A percentile compares a stretch with the other conserved stretches of the same genome.
Evolutionary conservation across 1,140 invertebrate genomes (phyloP).

Genomic region (Trichonephila clavipes): DNA sequence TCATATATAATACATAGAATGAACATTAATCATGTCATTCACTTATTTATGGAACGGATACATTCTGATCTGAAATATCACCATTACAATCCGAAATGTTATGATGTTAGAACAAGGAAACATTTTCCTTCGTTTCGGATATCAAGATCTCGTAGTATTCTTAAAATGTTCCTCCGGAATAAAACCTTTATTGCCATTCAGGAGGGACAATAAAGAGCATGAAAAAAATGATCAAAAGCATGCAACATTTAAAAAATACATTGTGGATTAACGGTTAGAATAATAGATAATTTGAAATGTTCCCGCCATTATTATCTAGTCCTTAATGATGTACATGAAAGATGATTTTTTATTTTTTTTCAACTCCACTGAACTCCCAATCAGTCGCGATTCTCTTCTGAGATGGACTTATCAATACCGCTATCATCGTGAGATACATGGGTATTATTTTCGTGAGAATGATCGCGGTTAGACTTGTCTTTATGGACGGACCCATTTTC

Average conservation of each 20-base stretch:
- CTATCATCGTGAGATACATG: background rate
- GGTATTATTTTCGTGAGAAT: slow-evolving; percentile 3
- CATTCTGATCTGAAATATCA: background rate
- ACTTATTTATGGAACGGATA: slow-evolving; percentile 10
- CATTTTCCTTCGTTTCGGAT: background rate
- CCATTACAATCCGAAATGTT: background rate
- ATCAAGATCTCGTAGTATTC: background rate
- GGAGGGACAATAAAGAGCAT: background rate
- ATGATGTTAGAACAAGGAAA: background rate
- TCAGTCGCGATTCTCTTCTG: background rate
- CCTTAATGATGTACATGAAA: background rate
- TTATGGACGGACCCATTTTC: background rate
- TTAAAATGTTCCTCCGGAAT: background rate
- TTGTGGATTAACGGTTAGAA: background rate
- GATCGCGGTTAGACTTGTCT: background rate
- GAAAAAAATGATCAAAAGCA: background rate
- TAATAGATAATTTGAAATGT: slow-evolving; percentile 19
- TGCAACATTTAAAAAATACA: background rate
- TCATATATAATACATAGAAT: slow-evolving; percentile 29
- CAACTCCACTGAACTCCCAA: background rate
- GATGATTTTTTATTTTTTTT: background rate
- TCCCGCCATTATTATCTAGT: background rate
- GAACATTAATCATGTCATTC: slow-evolving; percentile 31
- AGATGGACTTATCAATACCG: background rate
- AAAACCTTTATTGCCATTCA: background rate